These are phyloP conservation scores for Sialis lutaria DNA, from an alignment of 2,888 invertebrate genomes.

Conservation along the genomic window DNA sequence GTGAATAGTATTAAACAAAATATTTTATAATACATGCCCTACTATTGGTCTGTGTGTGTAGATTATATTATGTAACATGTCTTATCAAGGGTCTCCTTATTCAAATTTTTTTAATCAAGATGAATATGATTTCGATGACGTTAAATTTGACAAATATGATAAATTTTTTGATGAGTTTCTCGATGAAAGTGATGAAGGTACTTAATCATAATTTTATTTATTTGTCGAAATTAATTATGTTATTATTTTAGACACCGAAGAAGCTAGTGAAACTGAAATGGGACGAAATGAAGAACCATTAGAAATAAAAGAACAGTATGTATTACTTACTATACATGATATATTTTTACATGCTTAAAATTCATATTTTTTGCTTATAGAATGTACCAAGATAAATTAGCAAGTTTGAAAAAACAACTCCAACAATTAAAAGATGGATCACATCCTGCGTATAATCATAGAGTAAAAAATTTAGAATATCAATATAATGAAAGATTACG, in stretches of 20 bases:
- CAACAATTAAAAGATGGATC: constrained; percentile 73
- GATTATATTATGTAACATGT: constrained; percentile 35
- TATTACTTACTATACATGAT: constrained; percentile 11
- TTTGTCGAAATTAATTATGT: background rate
- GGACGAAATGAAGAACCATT: constrained; percentile 63
- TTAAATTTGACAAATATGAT: constrained; percentile 50
- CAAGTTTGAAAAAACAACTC: constrained; percentile 72
- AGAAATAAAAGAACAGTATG: constrained; percentile 79
- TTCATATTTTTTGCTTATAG: constrained; percentile 34
- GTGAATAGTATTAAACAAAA: too few species aligned
- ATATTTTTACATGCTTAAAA: too few species aligned
- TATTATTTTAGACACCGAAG: constrained; percentile 92
- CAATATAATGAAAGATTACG: constrained; percentile 65
- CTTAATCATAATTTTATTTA: too few species aligned
- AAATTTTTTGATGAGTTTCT: constrained; percentile 41
- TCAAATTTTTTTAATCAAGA: constrained; percentile 46
- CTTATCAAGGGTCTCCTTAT: constrained; percentile 49
- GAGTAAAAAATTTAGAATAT: constrained; percentile 65
- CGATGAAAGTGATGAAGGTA: constrained; percentile 42
- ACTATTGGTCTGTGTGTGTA: too few species aligned
- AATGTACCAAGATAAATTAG: constrained; percentile 81
- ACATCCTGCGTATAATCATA: constrained; percentile 71
- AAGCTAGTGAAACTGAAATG: constrained; percentile 91
- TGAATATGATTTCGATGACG: constrained; percentile 58
- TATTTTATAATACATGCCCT: too few species aligned